A percentile compares a stretch with the other conserved stretches of the same genome.
These are phyloP conservation scores for Episyrphus balteatus DNA, from an alignment of 1,140 invertebrate species.

Conservation along the genomic window DNA sequence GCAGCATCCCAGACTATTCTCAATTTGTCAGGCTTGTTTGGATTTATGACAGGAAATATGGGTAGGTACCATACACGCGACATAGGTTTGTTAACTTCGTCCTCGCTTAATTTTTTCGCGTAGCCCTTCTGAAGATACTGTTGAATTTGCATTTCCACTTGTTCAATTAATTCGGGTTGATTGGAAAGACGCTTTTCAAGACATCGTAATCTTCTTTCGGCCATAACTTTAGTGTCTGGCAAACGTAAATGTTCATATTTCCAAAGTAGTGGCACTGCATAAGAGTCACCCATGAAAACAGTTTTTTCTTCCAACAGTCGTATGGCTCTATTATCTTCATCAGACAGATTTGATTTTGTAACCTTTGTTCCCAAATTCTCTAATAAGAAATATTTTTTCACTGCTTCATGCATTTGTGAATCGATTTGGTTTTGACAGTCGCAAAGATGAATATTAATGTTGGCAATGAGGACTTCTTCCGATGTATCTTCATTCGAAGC, in stretches of 20 bases:
- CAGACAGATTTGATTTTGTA: background rate
- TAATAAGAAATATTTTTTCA: background rate
- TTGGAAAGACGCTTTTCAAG: background rate
- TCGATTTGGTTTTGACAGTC: background rate
- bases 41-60: constrained; percentile 17
- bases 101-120: background rate
- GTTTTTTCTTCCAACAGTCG: too few species aligned
- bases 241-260: too few species aligned
- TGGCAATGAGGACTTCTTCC: background rate
- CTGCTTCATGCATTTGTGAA: background rate
- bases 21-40: constrained; percentile 16
- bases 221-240: background rate
- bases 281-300: too few species aligned
- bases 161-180: background rate
- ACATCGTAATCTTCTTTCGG: background rate
- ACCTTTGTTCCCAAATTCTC: background rate
- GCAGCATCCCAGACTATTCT: constrained; percentile 18
- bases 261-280: too few species aligned
- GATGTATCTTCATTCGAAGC: background rate
- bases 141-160: background rate
- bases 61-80: constrained; percentile 18
- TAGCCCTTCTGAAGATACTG: background rate
- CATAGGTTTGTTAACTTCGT: background rate
- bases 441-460: background rate
- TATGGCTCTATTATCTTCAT: background rate